Base-by-base conservation (phyloP, 2,888 invertebrate species). In the Eupithecia subumbrata region DNA sequence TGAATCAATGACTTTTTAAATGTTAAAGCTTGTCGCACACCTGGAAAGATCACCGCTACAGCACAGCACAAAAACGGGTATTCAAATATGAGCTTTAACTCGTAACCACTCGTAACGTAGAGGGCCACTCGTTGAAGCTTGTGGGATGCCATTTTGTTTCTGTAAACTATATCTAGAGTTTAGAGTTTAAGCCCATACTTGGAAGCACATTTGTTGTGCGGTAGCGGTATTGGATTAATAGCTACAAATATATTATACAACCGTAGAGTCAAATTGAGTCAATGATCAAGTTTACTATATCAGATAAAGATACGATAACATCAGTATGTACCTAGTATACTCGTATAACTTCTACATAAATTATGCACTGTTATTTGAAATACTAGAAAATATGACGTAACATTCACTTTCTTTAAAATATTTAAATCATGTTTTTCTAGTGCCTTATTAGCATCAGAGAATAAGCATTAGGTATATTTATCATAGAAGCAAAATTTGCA, bases 371-470 rank as follows among this genome's bases (percentile, higher is more conserved):
- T n/a, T n/a, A 67, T 67, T 40, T n/a, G 22, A 40, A 37, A 67
- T n/a, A n/a, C 37, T 66, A 34, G 1, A 66, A 68, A 25, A 22
- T 40, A 43, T 5, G 67, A 45, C 43, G 43, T 43, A 68, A 69
- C 73, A 73, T 56, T 72, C 67, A 43, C 72, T 72, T 72, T 72
- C 56, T 22, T 72, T 3, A 30, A 64, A 69, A 16, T 60, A 63
- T 25, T 68, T 68, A 68, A 68, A 68, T 43, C 14, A 43, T 7
- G 22, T 67, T 40, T 67, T 40, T 40, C 66, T 68, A 40, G n/a
- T 68, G 25, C 40, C 43, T 68, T 22, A 68, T 68, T 68, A 43
- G 25, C 68, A 68, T 43, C 12, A 9, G 5, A 43, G 5, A 25
- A 40, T 43, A 40, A 40, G 12, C 25, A 67, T 40, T 25, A 22